Evolutionary conservation across 2,113 vertebrate genomes (phyloP).

Genomic region (Microtus montanus): DNA sequence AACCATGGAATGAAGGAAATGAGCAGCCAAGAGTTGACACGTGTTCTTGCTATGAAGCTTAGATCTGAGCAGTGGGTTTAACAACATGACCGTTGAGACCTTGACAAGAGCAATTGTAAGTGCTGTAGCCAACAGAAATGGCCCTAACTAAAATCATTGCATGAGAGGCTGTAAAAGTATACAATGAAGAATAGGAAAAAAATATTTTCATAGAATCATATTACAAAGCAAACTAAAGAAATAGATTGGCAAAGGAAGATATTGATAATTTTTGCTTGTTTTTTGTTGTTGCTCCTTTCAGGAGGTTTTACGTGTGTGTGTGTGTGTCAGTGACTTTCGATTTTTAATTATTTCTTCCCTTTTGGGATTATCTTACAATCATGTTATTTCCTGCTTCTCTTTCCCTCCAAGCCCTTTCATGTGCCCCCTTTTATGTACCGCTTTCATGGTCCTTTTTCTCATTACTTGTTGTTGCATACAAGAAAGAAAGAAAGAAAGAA

Average conservation of each 20-base stretch:
- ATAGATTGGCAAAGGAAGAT: background rate
- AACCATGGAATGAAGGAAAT: background rate
- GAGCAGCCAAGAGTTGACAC: background rate
- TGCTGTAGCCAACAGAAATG: background rate
- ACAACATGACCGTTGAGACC: background rate
- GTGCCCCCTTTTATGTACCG: background rate
- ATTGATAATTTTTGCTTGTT: background rate
- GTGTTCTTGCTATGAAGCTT: background rate
- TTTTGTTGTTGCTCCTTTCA: no score
- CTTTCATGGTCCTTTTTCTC: background rate
- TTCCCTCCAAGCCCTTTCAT: background rate
- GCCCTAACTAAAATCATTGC: background rate
- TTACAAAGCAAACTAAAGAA: constrained; percentile 5
- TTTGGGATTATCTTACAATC: background rate
- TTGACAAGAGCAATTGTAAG: background rate
- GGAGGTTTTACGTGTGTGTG: no score
- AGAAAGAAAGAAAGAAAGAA: background rate
- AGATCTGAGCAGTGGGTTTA: background rate
- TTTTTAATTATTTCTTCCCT: background rate
- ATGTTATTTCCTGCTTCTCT: background rate
- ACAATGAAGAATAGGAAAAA: background rate
- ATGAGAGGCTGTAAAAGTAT: background rate
- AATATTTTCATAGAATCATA: background rate
- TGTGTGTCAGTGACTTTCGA: background rate
- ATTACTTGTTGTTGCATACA: background rate